These are phyloP conservation scores for Apotomis betuletana DNA, from an alignment of 2,888 invertebrate genomes.

Conservation along the genomic window DNA sequence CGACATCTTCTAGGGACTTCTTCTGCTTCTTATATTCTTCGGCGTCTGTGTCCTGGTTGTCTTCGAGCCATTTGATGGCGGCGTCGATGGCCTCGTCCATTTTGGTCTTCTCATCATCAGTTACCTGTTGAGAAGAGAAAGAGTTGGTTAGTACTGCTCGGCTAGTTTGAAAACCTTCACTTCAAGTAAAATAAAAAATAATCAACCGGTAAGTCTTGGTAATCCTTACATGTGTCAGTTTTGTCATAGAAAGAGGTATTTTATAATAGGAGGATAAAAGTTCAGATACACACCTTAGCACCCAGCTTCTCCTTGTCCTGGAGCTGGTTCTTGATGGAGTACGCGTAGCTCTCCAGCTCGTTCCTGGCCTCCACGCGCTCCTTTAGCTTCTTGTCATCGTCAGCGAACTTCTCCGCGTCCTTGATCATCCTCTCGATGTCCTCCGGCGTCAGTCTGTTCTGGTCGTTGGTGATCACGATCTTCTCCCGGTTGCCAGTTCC, in stretches of 20 bases:
- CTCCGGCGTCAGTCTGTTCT: slow-evolving; percentile 97
- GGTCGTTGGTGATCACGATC: slow-evolving; percentile 99
- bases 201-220: no score
- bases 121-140: slow-evolving; percentile 68
- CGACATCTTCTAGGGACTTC: slow-evolving; percentile 96
- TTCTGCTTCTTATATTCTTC: slow-evolving; percentile 97
- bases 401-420: slow-evolving; percentile 99
- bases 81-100: slow-evolving; percentile 98
- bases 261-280: not conserved
- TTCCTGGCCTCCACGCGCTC: slow-evolving; percentile 98
- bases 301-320: slow-evolving; percentile 98
- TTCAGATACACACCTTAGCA: slow-evolving; percentile 85
- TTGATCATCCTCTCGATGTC: slow-evolving; percentile 99
- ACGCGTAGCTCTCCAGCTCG: slow-evolving; percentile 98
- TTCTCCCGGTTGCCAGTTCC: slow-evolving; percentile 99
- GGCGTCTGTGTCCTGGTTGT: slow-evolving; percentile 95
- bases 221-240: no score
- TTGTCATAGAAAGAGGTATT: no score
- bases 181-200: no score
- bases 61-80: slow-evolving; percentile 98
- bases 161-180: not conserved
- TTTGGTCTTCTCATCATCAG: slow-evolving; percentile 95
- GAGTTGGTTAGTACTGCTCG: not conserved
- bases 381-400: slow-evolving; percentile 98
- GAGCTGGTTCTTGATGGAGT: slow-evolving; percentile 98